Base-by-base conservation (phyloP, 2,888 invertebrate genomes). In the Malthinus seriepunctatus region DNA sequence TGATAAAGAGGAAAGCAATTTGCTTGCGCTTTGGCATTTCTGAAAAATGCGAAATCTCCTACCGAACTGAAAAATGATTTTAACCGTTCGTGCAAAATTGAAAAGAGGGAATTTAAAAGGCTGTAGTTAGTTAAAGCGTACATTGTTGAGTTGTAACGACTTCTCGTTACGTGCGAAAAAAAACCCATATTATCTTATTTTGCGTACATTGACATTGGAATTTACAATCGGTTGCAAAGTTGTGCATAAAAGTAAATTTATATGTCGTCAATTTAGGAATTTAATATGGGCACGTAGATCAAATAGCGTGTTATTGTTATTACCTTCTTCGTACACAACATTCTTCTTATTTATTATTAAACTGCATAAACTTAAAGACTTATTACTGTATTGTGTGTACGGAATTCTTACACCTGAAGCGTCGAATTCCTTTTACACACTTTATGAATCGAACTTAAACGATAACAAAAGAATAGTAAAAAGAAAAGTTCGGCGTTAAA, bases 181-280 rank as follows among this genome's bases (percentile, higher is more conserved):
- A 42, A 42, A 23, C 23, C 23, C n/a, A 14, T 12, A 42, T 23
- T 23, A 23, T 42, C 39, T 42, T 42, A 14, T 23, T 42, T 42
- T 14, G 39, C 39, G 39, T 15, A n/a, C 39, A 42, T 42, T 42
- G 39, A 15, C 39, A 42, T 42, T 42, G 39, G 12, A 42, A 51
- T 44, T 55, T 46, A 46, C 56, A 50, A 14, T 35, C 45, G 12
- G 12, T 46, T 44, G 35, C 51, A 37, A 11, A 37, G 35, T 35
- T 49, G 51, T 46, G 56, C 62, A 62, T 64, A 64, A 64, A 63
- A 60, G 64, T 60, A 62, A 64, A 67, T 66, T 66, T 67, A 67
- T 67, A 62, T 58, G 63, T 66, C 64, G 66, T 63, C 64, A 64
- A 66, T 66, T 64, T 61, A 59, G 63, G 65, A 68, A 68, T 61